Percentiles rank a stretch among this genome's conserved stretches.
These are phyloP conservation scores for Archaeoteleia sp. DNA, from an alignment of 2,888 invertebrate genomes.

Conservation along the genomic window DNA sequence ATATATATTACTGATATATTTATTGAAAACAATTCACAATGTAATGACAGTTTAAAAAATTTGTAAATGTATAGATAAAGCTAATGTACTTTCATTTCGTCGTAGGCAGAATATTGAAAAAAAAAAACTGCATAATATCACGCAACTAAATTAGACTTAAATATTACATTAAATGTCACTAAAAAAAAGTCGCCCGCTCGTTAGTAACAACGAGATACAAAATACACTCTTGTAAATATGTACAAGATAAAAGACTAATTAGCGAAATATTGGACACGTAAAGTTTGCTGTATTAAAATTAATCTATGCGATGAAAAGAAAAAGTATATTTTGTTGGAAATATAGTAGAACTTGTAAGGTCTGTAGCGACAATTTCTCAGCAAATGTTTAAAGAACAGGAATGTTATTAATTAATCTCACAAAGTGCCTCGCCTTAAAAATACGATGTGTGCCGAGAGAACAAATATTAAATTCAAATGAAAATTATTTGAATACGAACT, in stretches of 20 bases:
- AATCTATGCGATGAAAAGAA: not conserved
- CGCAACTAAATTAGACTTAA: constrained; percentile 20
- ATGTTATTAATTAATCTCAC: no score
- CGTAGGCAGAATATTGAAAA: constrained; percentile 12
- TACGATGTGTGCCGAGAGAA: no score
- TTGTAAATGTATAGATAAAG: constrained; percentile 17
- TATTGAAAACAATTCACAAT: constrained; percentile 28
- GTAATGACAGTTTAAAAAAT: constrained; percentile 18
- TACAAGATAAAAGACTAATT: constrained; percentile 20
- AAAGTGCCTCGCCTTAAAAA: no score
- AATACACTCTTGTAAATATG: constrained; percentile 11
- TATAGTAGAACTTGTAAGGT: no score
- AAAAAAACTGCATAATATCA: constrained; percentile 17
- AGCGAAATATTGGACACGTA: not conserved
- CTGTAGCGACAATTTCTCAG: no score
- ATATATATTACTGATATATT: constrained; percentile 4
- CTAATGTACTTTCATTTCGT: constrained; percentile 22
- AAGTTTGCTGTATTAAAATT: not conserved
- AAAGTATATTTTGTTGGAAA: no score
- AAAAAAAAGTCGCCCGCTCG: constrained; percentile 8
- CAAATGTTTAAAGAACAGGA: no score
- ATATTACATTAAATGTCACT: constrained; percentile 9
- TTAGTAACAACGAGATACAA: constrained; percentile 8
- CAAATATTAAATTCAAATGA: no score
- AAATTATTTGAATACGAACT: no score